Evolutionary conservation across 1,140 invertebrate species (phyloP).

Genomic region (Hesperophylax magnus): DNA sequence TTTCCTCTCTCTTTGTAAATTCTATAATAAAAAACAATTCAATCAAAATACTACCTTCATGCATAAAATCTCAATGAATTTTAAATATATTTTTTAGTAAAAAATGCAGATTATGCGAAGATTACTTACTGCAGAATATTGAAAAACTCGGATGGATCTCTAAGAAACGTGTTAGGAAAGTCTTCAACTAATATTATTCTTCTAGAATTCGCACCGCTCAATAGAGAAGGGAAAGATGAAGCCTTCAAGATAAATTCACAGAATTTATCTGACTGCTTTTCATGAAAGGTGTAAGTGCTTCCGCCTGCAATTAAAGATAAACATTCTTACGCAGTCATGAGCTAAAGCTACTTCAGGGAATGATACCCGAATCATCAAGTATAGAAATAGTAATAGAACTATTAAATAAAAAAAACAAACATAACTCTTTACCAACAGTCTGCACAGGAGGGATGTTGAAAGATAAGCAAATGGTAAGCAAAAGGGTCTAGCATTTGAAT

Average conservation of each 20-base stretch:
- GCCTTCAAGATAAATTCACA: constrained; percentile 77
- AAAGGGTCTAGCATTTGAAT: too few species aligned
- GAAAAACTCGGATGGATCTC: constrained; percentile 74
- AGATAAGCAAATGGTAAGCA: too few species aligned
- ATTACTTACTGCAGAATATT: constrained; percentile 75
- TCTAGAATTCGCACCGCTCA: constrained; percentile 68
- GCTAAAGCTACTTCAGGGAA: too few species aligned
- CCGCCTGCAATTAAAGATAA: constrained; percentile 46
- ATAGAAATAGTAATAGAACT: too few species aligned
- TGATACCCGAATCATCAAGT: too few species aligned
- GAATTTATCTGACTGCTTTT: constrained; percentile 77
- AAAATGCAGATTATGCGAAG: constrained; percentile 28
- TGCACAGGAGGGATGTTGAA: too few species aligned
- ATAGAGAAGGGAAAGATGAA: constrained; percentile 78
- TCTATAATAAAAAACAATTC: constrained; percentile 64
- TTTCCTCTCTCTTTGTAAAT: constrained; percentile 75
- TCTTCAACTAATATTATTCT: constrained; percentile 81
- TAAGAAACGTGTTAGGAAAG: constrained; percentile 79
- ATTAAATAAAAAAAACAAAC: too few species aligned
- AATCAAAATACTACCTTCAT: too few species aligned
- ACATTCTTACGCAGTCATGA: too few species aligned
- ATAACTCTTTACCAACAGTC: too few species aligned
- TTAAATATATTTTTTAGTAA: too few species aligned
- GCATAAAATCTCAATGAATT: too few species aligned
- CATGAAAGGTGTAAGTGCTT: constrained; percentile 66